Evolutionary conservation across 2,888 invertebrate genomes (phyloP), one percentile per base, ranked within the genome.

Genomic region (Galerucella pusilla): DNA sequence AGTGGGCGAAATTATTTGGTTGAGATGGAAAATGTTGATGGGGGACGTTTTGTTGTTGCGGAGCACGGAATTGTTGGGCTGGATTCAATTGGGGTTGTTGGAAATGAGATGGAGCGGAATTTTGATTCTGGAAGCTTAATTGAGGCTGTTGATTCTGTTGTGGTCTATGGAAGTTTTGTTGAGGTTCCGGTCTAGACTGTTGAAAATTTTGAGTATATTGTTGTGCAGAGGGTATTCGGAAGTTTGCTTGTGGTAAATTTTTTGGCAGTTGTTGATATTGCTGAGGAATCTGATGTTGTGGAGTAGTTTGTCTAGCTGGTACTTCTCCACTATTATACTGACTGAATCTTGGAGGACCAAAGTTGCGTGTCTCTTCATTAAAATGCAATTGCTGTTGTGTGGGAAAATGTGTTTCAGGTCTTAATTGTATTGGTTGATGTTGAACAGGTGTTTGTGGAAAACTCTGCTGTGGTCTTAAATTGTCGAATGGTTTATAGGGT

Each of bases 361-460:
- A 81, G 65, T 76, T 57, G n/a, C 73, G 68, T 9, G 71, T 69
- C 59, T 77, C 78, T 68, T 81, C 79, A 3, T 68, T 60, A 16
- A 80, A 49, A 61, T 84, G 84, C 61, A 82, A 80, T 64, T 85
- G 84, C 73, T 85, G 85, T 25, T 83, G 83, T 35, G 82, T 69
- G 20, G 86, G 86, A 75, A 87, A 86, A 76, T 90, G 91, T 7
- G 90, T 90, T 75, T 90, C 86, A 74, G 90, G 90, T 83, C 90
- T 90, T 68, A 85, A 84, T 45, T 82, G 84, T 72, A 83, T 78
- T 12, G 71, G 75, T 65, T 74, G 77, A 25, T 68, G 75, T 28
- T 61, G 60, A 88, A 59, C 86, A 81, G 60, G 86, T 88, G 74
- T 68, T 75, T 74, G 77, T 9, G 79, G 46, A 65, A 79, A 78